Evolutionary conservation across 2,797 vertebrate species (phyloP).

Genomic region (Sebastiscus tertius): DNA sequence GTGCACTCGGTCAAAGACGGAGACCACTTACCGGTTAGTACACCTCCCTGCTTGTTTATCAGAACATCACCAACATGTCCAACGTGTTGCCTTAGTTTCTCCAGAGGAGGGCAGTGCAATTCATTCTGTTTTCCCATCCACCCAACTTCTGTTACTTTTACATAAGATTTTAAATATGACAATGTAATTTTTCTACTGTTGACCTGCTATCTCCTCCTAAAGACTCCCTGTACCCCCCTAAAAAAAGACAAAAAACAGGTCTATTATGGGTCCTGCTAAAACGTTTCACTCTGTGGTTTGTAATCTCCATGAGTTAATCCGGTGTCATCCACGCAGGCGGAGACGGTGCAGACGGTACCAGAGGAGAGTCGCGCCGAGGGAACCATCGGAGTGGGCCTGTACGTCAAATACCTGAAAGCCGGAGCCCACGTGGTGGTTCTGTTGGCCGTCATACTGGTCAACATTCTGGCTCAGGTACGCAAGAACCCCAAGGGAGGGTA

Average conservation of each 20-base stretch:
- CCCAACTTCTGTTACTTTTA: too few relatives aligned
- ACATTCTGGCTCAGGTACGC: conserved; percentile 88
- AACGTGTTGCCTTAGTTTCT: neutral
- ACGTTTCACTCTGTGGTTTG: neutral
- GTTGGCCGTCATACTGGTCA: conserved; percentile 81
- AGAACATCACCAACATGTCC: too few relatives aligned
- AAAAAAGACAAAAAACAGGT: too few relatives aligned
- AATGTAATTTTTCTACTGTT: too few relatives aligned
- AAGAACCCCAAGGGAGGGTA: neutral
- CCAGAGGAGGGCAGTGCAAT: neutral
- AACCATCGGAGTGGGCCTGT: conserved; percentile 83
- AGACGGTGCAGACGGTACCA: conserved; percentile 74
- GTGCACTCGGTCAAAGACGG: conserved; percentile 86
- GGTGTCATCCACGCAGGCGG: conserved; percentile 71
- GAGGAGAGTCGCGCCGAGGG: conserved; percentile 91
- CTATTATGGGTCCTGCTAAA: neutral
- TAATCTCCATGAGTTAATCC: neutral
- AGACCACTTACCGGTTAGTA: conserved; percentile 84
- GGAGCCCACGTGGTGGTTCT: conserved; percentile 83
- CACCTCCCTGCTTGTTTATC: neutral
- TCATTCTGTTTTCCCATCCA: too few relatives aligned
- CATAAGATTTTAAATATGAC: too few relatives aligned
- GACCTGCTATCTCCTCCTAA: too few relatives aligned
- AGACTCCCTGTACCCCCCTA: too few relatives aligned
- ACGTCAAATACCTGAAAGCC: conserved; percentile 88